Evolutionary conservation across 1,140 invertebrate species (phyloP).

Genomic region (Megalopta genalis): DNA sequence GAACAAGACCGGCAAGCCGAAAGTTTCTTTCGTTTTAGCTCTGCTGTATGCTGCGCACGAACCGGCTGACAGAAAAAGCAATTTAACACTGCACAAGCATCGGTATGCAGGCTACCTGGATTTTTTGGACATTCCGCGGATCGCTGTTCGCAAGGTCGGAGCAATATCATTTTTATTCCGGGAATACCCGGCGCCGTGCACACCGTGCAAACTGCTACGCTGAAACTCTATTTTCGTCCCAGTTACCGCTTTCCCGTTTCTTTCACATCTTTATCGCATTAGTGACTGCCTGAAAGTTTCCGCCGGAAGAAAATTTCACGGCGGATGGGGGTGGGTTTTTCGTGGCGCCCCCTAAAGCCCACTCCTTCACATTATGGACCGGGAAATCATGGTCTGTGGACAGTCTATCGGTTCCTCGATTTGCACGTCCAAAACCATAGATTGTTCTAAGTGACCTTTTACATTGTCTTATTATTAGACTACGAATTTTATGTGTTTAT

Average conservation of each 20-base stretch:
- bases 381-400: constrained; percentile 1
- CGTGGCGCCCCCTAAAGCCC: background rate
- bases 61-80: too few relatives aligned
- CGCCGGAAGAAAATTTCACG: background rate
- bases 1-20: too few relatives aligned
- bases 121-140: too few relatives aligned
- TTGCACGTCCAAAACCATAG: background rate
- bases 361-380: background rate
- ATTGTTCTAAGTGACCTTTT: too few relatives aligned
- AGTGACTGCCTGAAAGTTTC: constrained; percentile 3
- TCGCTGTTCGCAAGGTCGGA: background rate
- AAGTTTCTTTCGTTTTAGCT: too few relatives aligned
- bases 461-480: too few relatives aligned
- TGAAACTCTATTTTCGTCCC: constrained; percentile 13
- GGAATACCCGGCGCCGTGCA: background rate
- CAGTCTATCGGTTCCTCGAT: background rate
- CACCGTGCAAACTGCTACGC: background rate
- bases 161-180: background rate
- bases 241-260: background rate
- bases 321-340: background rate
- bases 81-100: too few relatives aligned
- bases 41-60: too few relatives aligned
- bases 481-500: too few relatives aligned
- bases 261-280: constrained; percentile 32
- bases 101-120: too few relatives aligned